A percentile compares a stretch with the other conserved stretches of the same genome.
These are phyloP conservation scores for Benthosema pterotum DNA, from an alignment of 2,797 vertebrate genomes.

Conservation along the genomic window DNA sequence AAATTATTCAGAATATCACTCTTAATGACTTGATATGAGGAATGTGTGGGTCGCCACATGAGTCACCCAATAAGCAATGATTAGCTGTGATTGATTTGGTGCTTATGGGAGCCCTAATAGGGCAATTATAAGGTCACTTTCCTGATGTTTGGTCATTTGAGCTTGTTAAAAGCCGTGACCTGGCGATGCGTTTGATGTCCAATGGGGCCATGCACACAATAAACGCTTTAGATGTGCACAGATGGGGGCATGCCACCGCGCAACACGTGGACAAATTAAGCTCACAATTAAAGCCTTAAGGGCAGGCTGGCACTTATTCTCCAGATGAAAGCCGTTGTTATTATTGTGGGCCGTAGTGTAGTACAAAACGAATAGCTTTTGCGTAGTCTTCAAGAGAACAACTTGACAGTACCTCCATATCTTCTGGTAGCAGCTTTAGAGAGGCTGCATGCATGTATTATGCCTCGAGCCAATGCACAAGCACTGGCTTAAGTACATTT, in stretches of 20 bases:
- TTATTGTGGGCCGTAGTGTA: too few relatives aligned
- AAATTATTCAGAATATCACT: slow-evolving; percentile 37
- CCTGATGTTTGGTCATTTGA: slow-evolving; percentile 19
- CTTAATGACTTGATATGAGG: slow-evolving; percentile 25
- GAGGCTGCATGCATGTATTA: background rate
- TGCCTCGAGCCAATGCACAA: slow-evolving; percentile 13
- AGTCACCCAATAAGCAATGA: slow-evolving; percentile 36
- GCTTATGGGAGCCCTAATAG: slow-evolving; percentile 28
- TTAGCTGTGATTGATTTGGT: slow-evolving; percentile 37
- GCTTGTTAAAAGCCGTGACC: slow-evolving; percentile 2
- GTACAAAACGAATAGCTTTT: slow-evolving; percentile 13
- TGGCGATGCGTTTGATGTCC: slow-evolving; percentile 8
- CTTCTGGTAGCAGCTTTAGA: background rate
- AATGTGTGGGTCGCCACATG: slow-evolving; percentile 26
- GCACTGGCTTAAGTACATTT: slow-evolving; percentile 13
- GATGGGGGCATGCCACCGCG: background rate
- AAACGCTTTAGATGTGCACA: background rate
- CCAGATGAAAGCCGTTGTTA: slow-evolving; percentile 12
- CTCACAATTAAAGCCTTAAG: background rate
- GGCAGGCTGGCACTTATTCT: slow-evolving; percentile 13
- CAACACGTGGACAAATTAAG: slow-evolving; percentile 5
- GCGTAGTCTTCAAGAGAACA: too few relatives aligned
- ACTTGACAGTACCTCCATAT: background rate
- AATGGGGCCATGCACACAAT: background rate
- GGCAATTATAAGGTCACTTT: slow-evolving; percentile 23